Percentiles rank a stretch among this genome's conserved stretches.
Evolutionary conservation across 2,113 vertebrate species (phyloP).

Genomic region (Butorides virescens): DNA sequence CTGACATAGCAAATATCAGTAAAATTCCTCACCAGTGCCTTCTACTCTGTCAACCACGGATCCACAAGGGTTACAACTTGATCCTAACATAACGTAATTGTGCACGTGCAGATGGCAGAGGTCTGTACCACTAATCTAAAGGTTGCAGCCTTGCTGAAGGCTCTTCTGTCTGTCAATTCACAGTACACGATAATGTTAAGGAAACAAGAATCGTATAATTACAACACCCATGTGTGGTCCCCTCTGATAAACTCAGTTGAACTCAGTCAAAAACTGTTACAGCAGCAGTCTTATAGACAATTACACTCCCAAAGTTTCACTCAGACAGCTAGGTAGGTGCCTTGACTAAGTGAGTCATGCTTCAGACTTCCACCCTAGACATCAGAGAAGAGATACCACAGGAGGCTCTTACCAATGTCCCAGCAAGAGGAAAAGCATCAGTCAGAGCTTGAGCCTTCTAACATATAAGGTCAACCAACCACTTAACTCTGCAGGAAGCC

Average conservation of each 20-base stretch:
- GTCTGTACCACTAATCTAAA: slow-evolving; percentile 42
- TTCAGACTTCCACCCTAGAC: slow-evolving; percentile 51
- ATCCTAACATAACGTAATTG: not conserved
- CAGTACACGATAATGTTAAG: slow-evolving; percentile 6
- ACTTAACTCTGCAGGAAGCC: slow-evolving; percentile 56
- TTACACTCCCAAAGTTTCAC: slow-evolving; percentile 2
- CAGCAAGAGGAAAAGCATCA: slow-evolving; percentile 54
- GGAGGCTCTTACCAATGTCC: slow-evolving; percentile 40
- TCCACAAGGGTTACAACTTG: not conserved
- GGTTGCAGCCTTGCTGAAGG: slow-evolving; percentile 13
- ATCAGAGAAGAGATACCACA: slow-evolving; percentile 50
- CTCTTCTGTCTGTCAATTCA: not conserved
- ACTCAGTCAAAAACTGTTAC: slow-evolving; percentile 27
- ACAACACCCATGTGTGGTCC: slow-evolving; percentile 28
- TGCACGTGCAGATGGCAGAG: not conserved
- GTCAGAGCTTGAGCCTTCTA: slow-evolving; percentile 44
- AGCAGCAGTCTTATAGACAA: slow-evolving; percentile 1
- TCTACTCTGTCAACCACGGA: not conserved
- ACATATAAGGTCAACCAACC: slow-evolving; percentile 46
- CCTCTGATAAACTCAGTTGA: slow-evolving; percentile 52
- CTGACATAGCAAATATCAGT: not conserved
- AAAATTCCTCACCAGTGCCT: not conserved
- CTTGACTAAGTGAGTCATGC: not conserved
- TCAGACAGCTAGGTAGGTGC: slow-evolving; percentile 11
- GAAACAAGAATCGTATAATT: not conserved